Evolutionary conservation across 2,797 vertebrate species (phyloP), one percentile per base, ranked within the genome.

Genomic region (Sebastes iracundus): DNA sequence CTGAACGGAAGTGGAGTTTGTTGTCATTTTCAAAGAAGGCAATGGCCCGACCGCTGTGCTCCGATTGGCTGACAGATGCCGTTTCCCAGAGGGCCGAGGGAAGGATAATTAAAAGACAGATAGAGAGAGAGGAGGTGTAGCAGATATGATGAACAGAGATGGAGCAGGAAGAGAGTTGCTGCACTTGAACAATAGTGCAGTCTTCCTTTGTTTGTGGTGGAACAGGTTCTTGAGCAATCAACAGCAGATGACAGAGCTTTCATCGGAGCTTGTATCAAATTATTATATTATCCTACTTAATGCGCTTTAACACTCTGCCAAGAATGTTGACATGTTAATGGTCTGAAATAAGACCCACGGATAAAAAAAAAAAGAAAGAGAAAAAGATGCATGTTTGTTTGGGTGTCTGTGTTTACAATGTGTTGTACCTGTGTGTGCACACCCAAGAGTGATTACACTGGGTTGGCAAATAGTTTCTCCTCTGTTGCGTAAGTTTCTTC

Each of bases 171-270:
- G 60, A 74, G 67, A 61, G 72, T 68, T 62, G 77, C 71, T 72
- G 68, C 20, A 4, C 9, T 56, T 62, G 60, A 82, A 87, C 80
- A 82, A 86, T 71, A 59, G 82, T 18, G 11, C 70, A 12, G 71
- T 72, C 70, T 65, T 56, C 18, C 49, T 77, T 74, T 81, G 53
- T 83, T 80, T 78, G 77, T 74, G 59, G 78, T 42, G 52, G 68
- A 91, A 88, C 91, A 76, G 84, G 88, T 90, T 92, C 71, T 74
- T 73, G 32, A 33, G 73, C 61, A 55, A 60, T 82, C 69, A 67
- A 22, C 75, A 81, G 69, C 60, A 18, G 77, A 78, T 23, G 69
- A 75, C 35, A 10, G 68, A 56, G 82, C 77, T 72, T 75, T 85
- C 55, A 68, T 14, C 5, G 5, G 65, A 63, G 77, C 75, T 86